Conservation (phyloP, 2,797 vertebrate genomes). For the Alcedo quadribrachys region DNA sequence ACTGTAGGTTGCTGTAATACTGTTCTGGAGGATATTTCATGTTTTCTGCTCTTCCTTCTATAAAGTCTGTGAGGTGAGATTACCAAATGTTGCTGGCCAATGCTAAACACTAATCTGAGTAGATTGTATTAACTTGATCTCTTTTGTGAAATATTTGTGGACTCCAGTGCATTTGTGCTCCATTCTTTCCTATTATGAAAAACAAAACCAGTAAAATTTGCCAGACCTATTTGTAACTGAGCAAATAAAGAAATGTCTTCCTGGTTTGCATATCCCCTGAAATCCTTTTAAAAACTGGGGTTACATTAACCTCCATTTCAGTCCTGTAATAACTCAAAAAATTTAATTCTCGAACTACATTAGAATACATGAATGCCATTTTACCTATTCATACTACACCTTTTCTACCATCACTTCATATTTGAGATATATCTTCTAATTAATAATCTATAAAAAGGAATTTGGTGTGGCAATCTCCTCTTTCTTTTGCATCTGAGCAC, state of each 20-base stretch:
- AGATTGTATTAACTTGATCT: not conserved
- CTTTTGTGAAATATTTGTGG: not conserved
- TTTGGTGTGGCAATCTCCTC: not conserved
- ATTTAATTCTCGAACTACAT: not conserved
- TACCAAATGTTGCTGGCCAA: not conserved
- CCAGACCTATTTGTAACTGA: not conserved
- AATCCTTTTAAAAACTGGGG: not conserved
- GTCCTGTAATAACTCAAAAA: not conserved
- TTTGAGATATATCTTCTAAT: not conserved
- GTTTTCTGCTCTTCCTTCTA: not conserved
- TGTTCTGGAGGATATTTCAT: not conserved
- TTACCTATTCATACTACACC: not conserved
- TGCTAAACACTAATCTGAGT: not conserved
- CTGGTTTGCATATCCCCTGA: not conserved
- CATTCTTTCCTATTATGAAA: not conserved
- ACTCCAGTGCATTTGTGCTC: not conserved
- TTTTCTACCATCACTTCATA: not conserved
- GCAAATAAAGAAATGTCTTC: not conserved
- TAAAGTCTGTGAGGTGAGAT: not conserved
- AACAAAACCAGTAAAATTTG: not conserved
- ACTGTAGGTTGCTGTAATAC: not conserved
- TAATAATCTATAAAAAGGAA: accelerated
- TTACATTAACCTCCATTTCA: not conserved
- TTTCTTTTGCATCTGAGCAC: not conserved
- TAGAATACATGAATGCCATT: not conserved